Evolutionary conservation across 2,113 vertebrate species (phyloP).

Genomic region (Daboia siamensis): DNA sequence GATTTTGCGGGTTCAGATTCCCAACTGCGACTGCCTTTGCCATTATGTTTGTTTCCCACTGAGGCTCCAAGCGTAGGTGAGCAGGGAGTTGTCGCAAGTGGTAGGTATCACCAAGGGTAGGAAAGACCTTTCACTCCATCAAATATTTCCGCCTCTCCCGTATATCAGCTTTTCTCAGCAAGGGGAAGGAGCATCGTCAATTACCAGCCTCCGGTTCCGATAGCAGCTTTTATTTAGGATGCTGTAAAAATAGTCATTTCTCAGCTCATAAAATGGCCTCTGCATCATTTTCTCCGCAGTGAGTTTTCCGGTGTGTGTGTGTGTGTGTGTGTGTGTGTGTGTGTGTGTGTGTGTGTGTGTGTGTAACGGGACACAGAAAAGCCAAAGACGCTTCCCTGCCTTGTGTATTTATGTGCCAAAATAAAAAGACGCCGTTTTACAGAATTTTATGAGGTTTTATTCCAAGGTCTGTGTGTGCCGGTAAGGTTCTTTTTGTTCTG

Average conservation of each 20-base stretch:
- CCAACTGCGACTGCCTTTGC: background rate
- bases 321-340: too few relatives aligned
- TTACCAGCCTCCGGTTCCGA: slow-evolving; percentile 63
- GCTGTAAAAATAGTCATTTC: slow-evolving; percentile 72
- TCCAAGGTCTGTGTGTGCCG: background rate
- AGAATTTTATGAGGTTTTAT: slow-evolving; percentile 67
- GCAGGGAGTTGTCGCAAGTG: background rate
- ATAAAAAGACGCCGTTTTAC: slow-evolving; percentile 60
- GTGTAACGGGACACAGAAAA: background rate
- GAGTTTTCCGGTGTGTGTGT: slow-evolving; percentile 40
- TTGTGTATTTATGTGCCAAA: slow-evolving; percentile 57
- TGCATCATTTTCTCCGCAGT: slow-evolving; percentile 63
- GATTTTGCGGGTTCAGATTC: background rate
- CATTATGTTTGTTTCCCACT: background rate
- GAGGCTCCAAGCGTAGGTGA: background rate
- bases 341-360: too few relatives aligned
- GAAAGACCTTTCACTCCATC: background rate
- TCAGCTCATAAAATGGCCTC: slow-evolving; percentile 70
- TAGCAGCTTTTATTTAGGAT: slow-evolving; percentile 72
- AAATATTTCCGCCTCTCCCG: background rate
- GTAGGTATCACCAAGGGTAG: background rate
- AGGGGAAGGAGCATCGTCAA: slow-evolving; percentile 42
- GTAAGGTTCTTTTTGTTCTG: background rate
- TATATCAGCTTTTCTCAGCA: background rate
- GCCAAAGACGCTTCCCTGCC: background rate